These are phyloP conservation scores for Dione vanillae DNA, from an alignment of 2,888 invertebrate species.

Conservation along the genomic window DNA sequence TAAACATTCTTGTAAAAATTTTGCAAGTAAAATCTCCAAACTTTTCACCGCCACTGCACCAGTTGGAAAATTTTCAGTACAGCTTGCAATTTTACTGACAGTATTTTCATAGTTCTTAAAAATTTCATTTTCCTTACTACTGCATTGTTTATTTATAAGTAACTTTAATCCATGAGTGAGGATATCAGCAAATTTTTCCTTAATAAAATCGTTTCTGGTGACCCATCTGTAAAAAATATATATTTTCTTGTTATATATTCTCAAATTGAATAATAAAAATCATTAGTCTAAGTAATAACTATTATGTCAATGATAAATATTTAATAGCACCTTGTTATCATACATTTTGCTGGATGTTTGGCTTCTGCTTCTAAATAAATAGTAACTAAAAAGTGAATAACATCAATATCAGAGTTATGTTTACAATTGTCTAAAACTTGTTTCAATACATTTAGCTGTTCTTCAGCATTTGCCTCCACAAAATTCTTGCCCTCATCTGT, in stretches of 20 bases:
- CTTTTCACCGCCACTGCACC: constrained; percentile 59
- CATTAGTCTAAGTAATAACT: too few relatives aligned
- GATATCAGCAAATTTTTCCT: constrained; percentile 56
- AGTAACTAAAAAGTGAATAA: constrained; percentile 59
- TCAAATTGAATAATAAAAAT: too few relatives aligned
- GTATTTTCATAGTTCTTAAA: constrained; percentile 52
- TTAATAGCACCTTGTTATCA: constrained; percentile 61
- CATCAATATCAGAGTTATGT: constrained; percentile 42
- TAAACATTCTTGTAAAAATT: constrained; percentile 58
- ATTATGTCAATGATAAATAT: background rate
- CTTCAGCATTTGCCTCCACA: constrained; percentile 57
- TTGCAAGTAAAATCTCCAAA: constrained; percentile 54
- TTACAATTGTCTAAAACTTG: constrained; percentile 51
- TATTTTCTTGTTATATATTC: too few relatives aligned
- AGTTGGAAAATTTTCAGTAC: constrained; percentile 69
- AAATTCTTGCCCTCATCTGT: constrained; percentile 53
- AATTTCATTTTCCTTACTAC: constrained; percentile 21
- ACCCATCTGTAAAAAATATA: constrained; percentile 63
- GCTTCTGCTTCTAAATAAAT: constrained; percentile 65
- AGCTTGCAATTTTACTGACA: constrained; percentile 59
- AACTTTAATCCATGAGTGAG: constrained; percentile 55
- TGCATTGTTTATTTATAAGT: constrained; percentile 36
- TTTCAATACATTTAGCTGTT: constrained; percentile 63
- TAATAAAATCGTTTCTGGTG: constrained; percentile 58
- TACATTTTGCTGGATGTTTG: constrained; percentile 75